Conservation (phyloP, 1,140 invertebrate species). For the Pseudomyrmex gracilis region DNA sequence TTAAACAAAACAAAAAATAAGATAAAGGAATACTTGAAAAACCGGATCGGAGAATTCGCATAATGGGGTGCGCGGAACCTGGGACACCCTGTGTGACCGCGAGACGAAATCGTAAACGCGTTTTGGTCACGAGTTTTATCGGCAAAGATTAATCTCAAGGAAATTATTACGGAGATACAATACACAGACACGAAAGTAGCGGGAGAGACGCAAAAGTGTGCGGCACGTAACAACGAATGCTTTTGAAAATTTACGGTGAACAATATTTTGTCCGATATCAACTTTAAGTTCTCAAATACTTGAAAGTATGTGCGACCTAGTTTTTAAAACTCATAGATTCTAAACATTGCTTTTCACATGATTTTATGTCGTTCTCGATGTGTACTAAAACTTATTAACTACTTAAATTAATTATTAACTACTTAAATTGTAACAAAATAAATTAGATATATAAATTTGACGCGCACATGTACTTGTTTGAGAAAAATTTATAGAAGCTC, state of each 20-base stretch:
- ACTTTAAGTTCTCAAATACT: too few relatives aligned
- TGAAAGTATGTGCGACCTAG: too few relatives aligned
- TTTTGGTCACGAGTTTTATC: constrained; percentile 18
- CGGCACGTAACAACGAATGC: neutral
- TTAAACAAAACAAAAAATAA: neutral
- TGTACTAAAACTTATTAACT: too few relatives aligned
- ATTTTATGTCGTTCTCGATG: too few relatives aligned
- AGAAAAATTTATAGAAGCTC: neutral
- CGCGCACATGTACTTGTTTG: too few relatives aligned
- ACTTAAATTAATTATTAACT: too few relatives aligned
- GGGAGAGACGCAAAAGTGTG: constrained; percentile 62
- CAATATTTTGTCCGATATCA: neutral
- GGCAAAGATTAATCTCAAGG: constrained; percentile 12
- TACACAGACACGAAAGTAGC: constrained; percentile 7
- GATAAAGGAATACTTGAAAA: constrained; percentile 12
- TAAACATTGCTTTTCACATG: too few relatives aligned
- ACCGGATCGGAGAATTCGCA: constrained; percentile 28
- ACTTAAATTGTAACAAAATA: too few relatives aligned
- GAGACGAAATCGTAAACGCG: constrained; percentile 18
- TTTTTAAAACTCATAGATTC: too few relatives aligned
- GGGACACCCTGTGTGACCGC: constrained; percentile 25
- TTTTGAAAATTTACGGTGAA: neutral
- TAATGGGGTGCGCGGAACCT: constrained; percentile 23
- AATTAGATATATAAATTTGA: too few relatives aligned
- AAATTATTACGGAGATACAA: constrained; percentile 9